Conservation (phyloP, 2,797 vertebrate genomes). For the Sebastes miniatus region DNA sequence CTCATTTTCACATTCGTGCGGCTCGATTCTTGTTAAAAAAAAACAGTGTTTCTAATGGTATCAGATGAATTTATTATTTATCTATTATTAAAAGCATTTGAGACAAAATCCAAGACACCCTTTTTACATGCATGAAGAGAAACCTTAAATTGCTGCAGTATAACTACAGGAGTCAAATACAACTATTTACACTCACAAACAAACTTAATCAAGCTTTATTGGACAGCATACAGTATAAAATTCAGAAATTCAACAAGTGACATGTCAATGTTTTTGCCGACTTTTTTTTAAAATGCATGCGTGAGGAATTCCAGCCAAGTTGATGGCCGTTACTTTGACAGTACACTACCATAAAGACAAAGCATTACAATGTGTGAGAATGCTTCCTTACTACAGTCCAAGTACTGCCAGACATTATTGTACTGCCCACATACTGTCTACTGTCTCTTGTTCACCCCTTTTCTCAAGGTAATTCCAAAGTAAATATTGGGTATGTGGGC, state of each 20-base stretch:
- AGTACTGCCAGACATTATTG: not conserved
- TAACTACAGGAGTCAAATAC: not conserved
- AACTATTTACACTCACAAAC: not conserved
- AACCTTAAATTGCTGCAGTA: not conserved
- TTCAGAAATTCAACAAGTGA: not conserved
- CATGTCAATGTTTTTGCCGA: not conserved
- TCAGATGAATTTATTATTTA: not conserved
- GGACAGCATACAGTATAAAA: not conserved
- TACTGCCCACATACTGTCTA: not conserved
- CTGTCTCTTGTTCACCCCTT: not conserved
- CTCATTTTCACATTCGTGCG: not conserved
- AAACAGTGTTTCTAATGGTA: not conserved
- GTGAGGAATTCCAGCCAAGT: not conserved
- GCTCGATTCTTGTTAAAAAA: not conserved
- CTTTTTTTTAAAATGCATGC: not conserved
- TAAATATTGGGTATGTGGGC: not conserved
- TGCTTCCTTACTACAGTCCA: not conserved
- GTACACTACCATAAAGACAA: not conserved
- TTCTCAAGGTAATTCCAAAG: not conserved
- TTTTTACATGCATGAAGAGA: not conserved
- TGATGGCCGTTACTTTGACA: not conserved
- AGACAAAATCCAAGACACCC: not conserved
- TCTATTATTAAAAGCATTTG: not conserved
- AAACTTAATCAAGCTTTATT: not conserved
- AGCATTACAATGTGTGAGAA: not conserved